These are phyloP conservation scores for Platygyra sinensis DNA, from an alignment of 64 coral and sea anemone species.

Conservation along the genomic window DNA sequence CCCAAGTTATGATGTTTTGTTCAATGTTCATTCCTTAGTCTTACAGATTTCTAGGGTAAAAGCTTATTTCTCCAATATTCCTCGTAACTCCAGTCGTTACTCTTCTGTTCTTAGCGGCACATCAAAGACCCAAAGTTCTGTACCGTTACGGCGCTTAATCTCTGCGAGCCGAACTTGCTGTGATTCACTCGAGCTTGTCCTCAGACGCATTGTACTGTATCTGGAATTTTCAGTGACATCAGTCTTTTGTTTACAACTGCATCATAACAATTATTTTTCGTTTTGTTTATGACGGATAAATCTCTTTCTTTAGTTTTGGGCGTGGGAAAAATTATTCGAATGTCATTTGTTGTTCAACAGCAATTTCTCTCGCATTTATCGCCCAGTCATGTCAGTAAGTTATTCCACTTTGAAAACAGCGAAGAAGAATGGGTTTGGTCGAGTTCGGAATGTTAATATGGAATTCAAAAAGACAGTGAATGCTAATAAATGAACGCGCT, in stretches of 20 bases:
- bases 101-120: not conserved
- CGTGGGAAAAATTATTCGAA: constrained; percentile 15
- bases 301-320: not conserved
- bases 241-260: not conserved
- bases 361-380: not conserved
- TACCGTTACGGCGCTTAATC: not conserved
- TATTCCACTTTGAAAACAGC: not conserved
- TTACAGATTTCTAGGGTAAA: not conserved
- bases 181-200: not conserved
- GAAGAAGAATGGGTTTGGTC: not conserved
- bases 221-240: not conserved
- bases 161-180: not conserved
- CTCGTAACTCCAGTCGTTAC: not conserved
- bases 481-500: not conserved
- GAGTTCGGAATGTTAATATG: too few relatives aligned
- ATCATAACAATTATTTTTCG: not conserved
- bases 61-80: not conserved
- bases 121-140: not conserved
- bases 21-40: not conserved
- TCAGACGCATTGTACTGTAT: not conserved
- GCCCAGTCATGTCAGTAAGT: not conserved
- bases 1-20: too few relatives aligned
- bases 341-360: not conserved
- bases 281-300: constrained; percentile 17
- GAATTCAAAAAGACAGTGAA: not conserved